Base-by-base conservation (phyloP, 2,888 invertebrate genomes). In the Hemithea aestivaria region DNA sequence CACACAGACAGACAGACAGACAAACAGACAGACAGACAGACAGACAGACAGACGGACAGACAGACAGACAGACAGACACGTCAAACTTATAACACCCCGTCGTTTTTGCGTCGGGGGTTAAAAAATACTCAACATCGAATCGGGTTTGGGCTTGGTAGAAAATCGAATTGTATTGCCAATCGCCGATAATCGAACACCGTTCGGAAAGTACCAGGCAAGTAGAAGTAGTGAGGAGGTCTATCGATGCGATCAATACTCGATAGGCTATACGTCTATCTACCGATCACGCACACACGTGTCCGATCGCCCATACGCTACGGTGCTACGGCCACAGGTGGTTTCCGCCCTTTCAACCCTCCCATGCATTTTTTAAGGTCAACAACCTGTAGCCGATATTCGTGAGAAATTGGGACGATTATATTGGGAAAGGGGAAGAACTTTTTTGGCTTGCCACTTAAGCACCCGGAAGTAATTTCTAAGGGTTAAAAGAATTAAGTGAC, bases 171-270 rank as follows among this genome's bases (percentile, higher is more conserved):
- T 81, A 84, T 83, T 57, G 78, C 68, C 71, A 76, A 85, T 84
- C 68, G 64, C 74, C 83, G 71, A 85, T 87, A 83, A 78, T 78
- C 77, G 75, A 74, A 65, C 70, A 73, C 66, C 73, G 80, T 80
- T 87, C 80, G 82, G 71, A 79, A 84, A 82, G 57, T 68, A 87
- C 84, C 58, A 82, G 80, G 83, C 36, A 20, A 33, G 7, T 75
- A 85, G 65, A 51, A 56, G 41, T 8, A 5, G 10, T 21, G 7
- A 51, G 48, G 70, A 74, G 73, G 43, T 66, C 54, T 66, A 64
- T 71, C 79, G 83, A 85, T 80, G 66, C 64, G 75, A 80, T 81
- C 81, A 69, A 83, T 82, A 77, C 52, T 45, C 50, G 40, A 53
- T 53, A 53, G 44, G 24, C 44, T 48, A 43, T 44, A 44, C 40